phyloP scores from a whole-genome alignment of 1,140 invertebrate genomes.

The Papilio aristodemus region DNA sequence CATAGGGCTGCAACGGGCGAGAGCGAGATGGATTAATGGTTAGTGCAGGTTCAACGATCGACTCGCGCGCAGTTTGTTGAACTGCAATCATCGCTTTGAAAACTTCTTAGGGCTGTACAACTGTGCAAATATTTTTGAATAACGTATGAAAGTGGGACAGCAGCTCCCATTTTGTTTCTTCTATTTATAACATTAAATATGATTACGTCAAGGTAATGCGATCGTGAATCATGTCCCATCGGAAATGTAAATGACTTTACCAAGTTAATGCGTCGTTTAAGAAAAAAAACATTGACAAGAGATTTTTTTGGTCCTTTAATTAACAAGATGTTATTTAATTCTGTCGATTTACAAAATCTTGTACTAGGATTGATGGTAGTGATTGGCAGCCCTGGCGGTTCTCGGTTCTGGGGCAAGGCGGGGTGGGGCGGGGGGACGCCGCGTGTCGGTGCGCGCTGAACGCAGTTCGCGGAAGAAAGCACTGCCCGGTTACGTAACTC shows the following conservation, averaged over 20 bases:
- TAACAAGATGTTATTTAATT: too few relatives aligned
- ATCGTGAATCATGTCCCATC: too few relatives aligned
- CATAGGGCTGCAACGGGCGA: slow-evolving; percentile 37
- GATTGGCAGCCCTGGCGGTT: slow-evolving; percentile 46
- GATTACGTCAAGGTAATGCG: too few relatives aligned
- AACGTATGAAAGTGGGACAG: too few relatives aligned
- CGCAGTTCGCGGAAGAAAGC: slow-evolving; percentile 65
- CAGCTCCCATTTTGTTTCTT: too few relatives aligned
- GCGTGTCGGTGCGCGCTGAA: neutral
- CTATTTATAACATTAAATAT: too few relatives aligned
- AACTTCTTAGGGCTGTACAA: slow-evolving; percentile 65
- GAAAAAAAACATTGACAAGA: neutral
- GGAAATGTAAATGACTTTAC: too few relatives aligned
- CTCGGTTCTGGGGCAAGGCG: neutral
- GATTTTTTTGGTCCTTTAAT: neutral
- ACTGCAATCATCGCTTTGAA: slow-evolving; percentile 76
- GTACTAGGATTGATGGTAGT: neutral
- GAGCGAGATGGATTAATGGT: slow-evolving; percentile 63
- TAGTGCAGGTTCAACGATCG: slow-evolving; percentile 75
- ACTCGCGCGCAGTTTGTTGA: slow-evolving; percentile 77
- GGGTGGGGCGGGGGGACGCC: neutral
- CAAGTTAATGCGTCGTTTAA: neutral
- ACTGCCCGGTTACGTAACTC: slow-evolving; percentile 60
- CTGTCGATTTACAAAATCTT: too few relatives aligned
- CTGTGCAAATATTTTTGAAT: slow-evolving; percentile 36